Evolutionary conservation across 2,113 vertebrate species (phyloP).

Genomic region (Scopus umbretta): DNA sequence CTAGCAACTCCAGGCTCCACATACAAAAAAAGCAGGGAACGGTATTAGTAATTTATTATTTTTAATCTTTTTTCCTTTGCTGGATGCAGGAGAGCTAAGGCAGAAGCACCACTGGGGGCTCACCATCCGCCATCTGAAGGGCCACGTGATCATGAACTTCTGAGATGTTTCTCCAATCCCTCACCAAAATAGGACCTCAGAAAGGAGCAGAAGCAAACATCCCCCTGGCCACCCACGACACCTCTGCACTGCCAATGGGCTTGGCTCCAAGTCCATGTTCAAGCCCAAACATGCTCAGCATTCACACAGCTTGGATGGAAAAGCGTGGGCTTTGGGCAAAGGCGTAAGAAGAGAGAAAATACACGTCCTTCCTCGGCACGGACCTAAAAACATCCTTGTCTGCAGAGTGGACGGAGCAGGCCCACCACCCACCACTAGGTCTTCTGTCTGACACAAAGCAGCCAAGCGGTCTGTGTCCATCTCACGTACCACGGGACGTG

Average conservation of each 20-base stretch:
- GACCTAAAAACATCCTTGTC: background rate
- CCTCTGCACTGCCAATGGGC: background rate
- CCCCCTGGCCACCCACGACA: background rate
- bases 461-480: background rate
- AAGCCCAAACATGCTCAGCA: background rate
- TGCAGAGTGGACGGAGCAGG: background rate
- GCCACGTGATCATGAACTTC: background rate
- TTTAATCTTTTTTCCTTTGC: background rate
- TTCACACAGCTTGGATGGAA: background rate
- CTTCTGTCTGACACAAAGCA: background rate
- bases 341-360: background rate
- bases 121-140: background rate
- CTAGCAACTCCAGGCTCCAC: no score
- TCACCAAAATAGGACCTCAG: background rate
- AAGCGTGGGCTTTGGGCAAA: background rate
- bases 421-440: background rate
- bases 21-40: background rate
- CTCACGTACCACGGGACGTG: background rate
- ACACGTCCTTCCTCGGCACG: fast-evolving
- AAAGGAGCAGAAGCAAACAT: background rate
- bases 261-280: background rate
- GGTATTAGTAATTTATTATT: background rate
- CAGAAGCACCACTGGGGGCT: background rate
- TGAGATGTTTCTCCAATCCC: background rate
- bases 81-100: background rate